phyloP scores from a whole-genome alignment of 2,888 invertebrate species.

The Copidosoma aretas region DNA sequence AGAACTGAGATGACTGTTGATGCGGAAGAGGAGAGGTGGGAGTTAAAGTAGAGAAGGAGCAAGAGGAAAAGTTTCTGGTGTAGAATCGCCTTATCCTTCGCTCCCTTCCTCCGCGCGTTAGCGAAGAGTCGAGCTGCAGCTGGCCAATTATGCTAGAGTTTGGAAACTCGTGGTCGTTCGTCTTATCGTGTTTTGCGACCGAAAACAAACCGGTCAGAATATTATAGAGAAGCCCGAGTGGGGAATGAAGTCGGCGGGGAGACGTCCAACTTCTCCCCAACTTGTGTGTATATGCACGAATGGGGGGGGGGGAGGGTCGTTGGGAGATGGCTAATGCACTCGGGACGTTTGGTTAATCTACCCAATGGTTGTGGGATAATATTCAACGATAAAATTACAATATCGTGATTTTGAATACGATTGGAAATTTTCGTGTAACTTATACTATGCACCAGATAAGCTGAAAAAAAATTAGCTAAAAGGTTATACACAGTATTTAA shows the following conservation, averaged over 20 bases:
- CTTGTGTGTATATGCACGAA: too few relatives aligned
- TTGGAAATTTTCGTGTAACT: too few relatives aligned
- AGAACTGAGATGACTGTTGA: neutral
- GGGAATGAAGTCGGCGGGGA: neutral
- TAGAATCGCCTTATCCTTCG: neutral
- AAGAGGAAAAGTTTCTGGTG: neutral
- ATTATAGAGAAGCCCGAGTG: neutral
- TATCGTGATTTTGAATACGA: too few relatives aligned
- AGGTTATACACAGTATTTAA: too few relatives aligned
- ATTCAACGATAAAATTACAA: too few relatives aligned
- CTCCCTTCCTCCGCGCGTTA: neutral
- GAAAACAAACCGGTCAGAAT: conserved; percentile 4
- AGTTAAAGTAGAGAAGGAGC: neutral
- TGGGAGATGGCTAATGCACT: conserved; percentile 18
- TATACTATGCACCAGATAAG: too few relatives aligned
- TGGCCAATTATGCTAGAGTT: conserved; percentile 22
- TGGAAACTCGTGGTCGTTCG: neutral
- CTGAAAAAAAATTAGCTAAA: too few relatives aligned
- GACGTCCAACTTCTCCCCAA: too few relatives aligned
- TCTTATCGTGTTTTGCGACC: neutral
- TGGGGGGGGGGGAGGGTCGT: too few relatives aligned
- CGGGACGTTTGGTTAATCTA: conserved; percentile 2
- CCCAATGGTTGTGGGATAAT: neutral
- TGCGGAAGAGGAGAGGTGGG: neutral
- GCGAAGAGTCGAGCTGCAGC: neutral